Base-by-base conservation (phyloP, 2,797 vertebrate genomes). In the Lutjanus argentimaculatus region DNA sequence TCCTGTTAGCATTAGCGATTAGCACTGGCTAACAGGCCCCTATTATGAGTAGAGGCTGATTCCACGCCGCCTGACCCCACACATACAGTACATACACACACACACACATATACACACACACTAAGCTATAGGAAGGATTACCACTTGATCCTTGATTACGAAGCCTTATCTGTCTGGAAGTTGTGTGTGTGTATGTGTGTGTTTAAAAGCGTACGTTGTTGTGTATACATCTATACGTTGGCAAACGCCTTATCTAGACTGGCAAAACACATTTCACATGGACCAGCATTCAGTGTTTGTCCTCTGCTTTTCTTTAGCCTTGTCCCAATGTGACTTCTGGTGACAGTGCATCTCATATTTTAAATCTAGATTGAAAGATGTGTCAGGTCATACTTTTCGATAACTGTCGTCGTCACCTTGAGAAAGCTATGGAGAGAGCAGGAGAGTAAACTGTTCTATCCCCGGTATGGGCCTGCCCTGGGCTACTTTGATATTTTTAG, bases 1-100 rank as follows among this genome's bases (percentile, higher is more conserved):
- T 94, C 93, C 94, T 94, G 93, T 93, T 94, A 93, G 90, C 87
- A 89, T 91, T 93, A 88, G 91, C 72, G 92, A 93, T 93, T 94
- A 94, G 92, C 90, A 85, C 86, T 79, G 82, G 82, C 91, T 90
- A 93, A 94, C 89, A 85, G 88, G 70, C 77, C 80, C 51, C 85
- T 85, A 91, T 94, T 94, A 93, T 93, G 86, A 91, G 77, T 52
- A 2, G 66, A 48, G 77, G 85, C 81, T 88, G 87, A 93, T 94
- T 93, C 88, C 68, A 75, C 19, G 66, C 74, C 1, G 85, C 61
- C 84, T 91, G 91, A 93, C 92, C 91, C 67, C 87, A 83, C 90
- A 85, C 87, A 80, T 71, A 80, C 82, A 77, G 51, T 67, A 48
- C 51, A 63, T 16, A 80, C 72, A 85, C 80, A 83, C 77, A 85